These are phyloP conservation scores for Drosophila colorata DNA, from an alignment of 2,888 invertebrate genomes.

Conservation along the genomic window DNA sequence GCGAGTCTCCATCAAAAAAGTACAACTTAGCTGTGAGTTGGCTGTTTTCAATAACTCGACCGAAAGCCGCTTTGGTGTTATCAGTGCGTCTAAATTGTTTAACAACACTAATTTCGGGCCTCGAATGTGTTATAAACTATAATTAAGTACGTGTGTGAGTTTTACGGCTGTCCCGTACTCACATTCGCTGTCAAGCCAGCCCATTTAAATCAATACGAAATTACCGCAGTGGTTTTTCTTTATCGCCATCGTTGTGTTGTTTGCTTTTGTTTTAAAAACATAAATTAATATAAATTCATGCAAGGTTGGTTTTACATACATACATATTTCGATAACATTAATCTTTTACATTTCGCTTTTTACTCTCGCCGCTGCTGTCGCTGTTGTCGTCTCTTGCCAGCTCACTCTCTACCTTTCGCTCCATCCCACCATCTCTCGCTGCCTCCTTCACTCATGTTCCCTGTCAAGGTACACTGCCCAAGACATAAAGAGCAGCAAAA, in stretches of 20 bases:
- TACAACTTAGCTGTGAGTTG: conserved; percentile 25
- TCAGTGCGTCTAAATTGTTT: conserved; percentile 26
- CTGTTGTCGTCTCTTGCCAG: neutral
- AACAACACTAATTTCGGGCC: conserved; percentile 22
- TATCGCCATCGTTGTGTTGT: conserved; percentile 30
- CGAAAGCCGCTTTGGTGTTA: conserved; percentile 25
- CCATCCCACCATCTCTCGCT: neutral
- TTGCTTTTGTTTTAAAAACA: conserved; percentile 31
- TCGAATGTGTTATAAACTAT: conserved; percentile 44
- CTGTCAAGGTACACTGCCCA: conserved; percentile 40
- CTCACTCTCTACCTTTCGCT: neutral
- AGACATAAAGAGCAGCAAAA: conserved; percentile 36
- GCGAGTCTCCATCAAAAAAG: neutral
- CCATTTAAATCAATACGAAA: conserved; percentile 65
- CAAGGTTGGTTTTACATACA: conserved; percentile 31
- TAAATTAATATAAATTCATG: conserved; percentile 53
- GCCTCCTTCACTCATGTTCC: conserved; percentile 1
- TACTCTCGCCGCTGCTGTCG: conserved; percentile 1
- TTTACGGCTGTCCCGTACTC: neutral
- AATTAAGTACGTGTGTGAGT: conserved; percentile 44
- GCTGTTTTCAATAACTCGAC: conserved; percentile 9
- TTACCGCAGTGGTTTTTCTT: conserved; percentile 25
- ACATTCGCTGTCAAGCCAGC: conserved; percentile 21
- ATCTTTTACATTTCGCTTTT: conserved; percentile 36
- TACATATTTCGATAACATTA: conserved; percentile 46